These are phyloP conservation scores for Arge pagana DNA, from an alignment of 2,888 invertebrate genomes.

Conservation along the genomic window DNA sequence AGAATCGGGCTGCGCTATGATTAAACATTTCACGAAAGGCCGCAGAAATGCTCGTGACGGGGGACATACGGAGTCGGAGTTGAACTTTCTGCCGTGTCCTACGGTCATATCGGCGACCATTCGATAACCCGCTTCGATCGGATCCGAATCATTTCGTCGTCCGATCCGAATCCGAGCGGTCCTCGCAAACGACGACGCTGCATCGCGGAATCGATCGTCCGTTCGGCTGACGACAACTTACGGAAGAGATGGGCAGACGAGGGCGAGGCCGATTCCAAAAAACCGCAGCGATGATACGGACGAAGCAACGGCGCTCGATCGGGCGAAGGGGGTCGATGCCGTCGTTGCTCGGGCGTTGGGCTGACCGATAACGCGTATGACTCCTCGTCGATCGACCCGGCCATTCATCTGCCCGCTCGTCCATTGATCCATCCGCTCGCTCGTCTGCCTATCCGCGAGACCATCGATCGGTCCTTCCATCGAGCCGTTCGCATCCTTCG, in stretches of 20 bases:
- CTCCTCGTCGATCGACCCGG: constrained; percentile 15
- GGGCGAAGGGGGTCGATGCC: not conserved
- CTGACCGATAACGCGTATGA: constrained; percentile 7
- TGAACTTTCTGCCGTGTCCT: too few relatives aligned
- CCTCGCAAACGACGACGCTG: too few relatives aligned
- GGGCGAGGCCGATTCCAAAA: constrained; percentile 17
- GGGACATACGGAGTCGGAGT: too few relatives aligned
- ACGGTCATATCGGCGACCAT: too few relatives aligned
- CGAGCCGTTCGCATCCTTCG: not conserved
- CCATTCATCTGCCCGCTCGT: not conserved
- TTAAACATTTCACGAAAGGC: too few relatives aligned
- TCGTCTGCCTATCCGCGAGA: not conserved
- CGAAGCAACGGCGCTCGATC: constrained; percentile 14
- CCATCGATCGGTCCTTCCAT: constrained; percentile 6
- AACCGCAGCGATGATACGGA: constrained; percentile 14
- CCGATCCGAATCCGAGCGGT: too few relatives aligned
- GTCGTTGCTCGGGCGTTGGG: too few relatives aligned
- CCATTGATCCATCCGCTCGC: not conserved
- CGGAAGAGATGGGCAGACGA: constrained; percentile 13
- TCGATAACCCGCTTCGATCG: too few relatives aligned
- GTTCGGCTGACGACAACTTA: constrained; percentile 7
- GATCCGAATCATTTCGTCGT: too few relatives aligned
- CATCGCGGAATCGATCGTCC: constrained; percentile 17
- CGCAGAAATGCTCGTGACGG: too few relatives aligned
- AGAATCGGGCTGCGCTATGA: too few relatives aligned